Conservation (phyloP, 2,888 invertebrate genomes). For the Herminia tarsipennalis region DNA sequence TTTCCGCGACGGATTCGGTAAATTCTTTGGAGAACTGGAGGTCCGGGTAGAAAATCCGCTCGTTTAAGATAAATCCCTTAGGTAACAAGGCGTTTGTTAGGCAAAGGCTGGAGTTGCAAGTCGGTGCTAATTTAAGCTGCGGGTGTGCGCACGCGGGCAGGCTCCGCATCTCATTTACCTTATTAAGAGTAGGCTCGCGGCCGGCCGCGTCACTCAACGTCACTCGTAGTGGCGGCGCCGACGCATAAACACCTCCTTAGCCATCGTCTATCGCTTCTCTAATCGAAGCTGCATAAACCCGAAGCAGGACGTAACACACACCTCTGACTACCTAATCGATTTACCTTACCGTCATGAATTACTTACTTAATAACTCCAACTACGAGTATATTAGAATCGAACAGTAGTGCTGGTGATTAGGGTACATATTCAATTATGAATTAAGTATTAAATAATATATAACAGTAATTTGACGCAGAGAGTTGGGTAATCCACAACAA, state of each 20-base stretch:
- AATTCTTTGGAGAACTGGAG: conserved; percentile 30
- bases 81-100: conserved; percentile 73
- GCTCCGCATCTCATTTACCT: conserved; percentile 77
- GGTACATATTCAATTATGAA: no score
- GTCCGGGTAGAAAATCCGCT: conserved; percentile 46
- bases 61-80: conserved; percentile 62
- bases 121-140: conserved; percentile 64
- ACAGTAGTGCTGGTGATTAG: no score
- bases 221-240: conserved; percentile 51
- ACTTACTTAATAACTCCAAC: no score
- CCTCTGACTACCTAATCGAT: no score
- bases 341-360: no score
- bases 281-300: conserved; percentile 47
- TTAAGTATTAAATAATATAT: no score
- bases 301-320: conserved; percentile 12
- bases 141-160: conserved; percentile 44
- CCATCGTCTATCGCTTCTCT: conserved; percentile 58
- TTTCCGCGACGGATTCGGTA: conserved; percentile 24
- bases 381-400: no score
- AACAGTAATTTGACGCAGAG: no score
- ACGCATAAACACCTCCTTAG: conserved; percentile 73
- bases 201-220: conserved; percentile 77
- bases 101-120: conserved; percentile 43
- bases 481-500: no score
- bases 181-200: conserved; percentile 68